These are phyloP conservation scores for Apomyelois bistriatella DNA, from an alignment of 2,888 invertebrate species.

Conservation along the genomic window DNA sequence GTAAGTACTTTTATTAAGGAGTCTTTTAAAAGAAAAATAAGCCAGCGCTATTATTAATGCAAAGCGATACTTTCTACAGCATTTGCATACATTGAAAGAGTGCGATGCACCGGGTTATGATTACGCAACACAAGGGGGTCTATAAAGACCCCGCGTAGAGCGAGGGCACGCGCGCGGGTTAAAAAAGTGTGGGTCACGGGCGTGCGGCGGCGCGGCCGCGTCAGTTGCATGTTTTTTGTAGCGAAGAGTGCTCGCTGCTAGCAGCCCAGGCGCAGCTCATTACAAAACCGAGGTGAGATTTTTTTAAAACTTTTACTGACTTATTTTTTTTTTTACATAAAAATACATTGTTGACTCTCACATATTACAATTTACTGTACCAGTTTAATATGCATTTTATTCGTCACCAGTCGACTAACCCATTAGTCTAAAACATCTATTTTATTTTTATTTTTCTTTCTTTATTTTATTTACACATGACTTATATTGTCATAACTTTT, in stretches of 20 bases:
- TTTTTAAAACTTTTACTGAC: not conserved
- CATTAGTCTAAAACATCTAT: too few relatives aligned
- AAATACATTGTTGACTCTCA: too few relatives aligned
- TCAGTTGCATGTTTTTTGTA: constrained; percentile 60
- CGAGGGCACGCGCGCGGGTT: constrained; percentile 63
- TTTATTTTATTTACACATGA: too few relatives aligned
- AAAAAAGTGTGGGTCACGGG: constrained; percentile 68
- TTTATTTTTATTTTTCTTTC: too few relatives aligned
- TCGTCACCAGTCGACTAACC: too few relatives aligned
- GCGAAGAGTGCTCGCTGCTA: constrained; percentile 45
- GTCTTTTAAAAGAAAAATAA: not conserved
- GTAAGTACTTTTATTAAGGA: not conserved
- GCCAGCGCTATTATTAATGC: not conserved
- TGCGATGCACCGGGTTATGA: constrained; percentile 57
- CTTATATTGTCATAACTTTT: too few relatives aligned
- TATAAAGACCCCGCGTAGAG: constrained; percentile 37
- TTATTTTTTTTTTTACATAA: not conserved
- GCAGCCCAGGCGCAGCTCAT: constrained; percentile 41
- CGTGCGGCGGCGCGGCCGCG: constrained; percentile 37
- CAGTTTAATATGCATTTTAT: too few relatives aligned
- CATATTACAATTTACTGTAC: too few relatives aligned
- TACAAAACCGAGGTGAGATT: constrained; percentile 22
- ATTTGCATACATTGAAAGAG: constrained; percentile 12
- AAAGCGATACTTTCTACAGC: not conserved
- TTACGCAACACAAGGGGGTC: constrained; percentile 66